phyloP scores from a whole-genome alignment of 2,888 invertebrate genomes.

The Eledona agricola region DNA sequence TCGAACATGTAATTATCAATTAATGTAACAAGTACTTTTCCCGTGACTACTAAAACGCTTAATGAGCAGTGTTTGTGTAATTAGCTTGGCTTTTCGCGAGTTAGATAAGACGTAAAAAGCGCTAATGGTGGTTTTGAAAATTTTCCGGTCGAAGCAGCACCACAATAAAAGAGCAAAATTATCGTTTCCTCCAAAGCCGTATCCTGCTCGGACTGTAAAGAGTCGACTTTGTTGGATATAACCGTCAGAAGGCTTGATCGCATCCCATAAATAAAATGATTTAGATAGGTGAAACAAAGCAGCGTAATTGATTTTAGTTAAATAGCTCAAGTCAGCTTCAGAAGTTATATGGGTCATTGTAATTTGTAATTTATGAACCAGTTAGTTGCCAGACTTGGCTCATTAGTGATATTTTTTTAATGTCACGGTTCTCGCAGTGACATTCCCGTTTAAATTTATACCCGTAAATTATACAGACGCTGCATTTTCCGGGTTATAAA shows the following conservation, averaged over 20 bases:
- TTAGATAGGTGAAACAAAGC: conserved; percentile 26
- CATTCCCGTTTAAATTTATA: conserved; percentile 47
- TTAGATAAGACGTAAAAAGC: no score
- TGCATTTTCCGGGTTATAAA: conserved; percentile 49
- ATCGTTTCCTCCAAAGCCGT: conserved; percentile 9
- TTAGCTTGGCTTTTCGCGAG: no score
- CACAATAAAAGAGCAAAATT: conserved; percentile 10
- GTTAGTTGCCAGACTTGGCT: conserved; percentile 48
- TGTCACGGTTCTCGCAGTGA: conserved; percentile 42
- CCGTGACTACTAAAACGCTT: no score
- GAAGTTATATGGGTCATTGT: conserved; percentile 51
- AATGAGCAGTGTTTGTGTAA: no score
- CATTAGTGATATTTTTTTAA: conserved; percentile 50
- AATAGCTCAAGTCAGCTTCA: conserved; percentile 34
- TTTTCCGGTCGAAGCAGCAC: no score
- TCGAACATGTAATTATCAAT: no score
- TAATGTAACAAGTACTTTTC: no score
- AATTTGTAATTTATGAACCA: conserved; percentile 50
- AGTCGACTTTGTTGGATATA: conserved; percentile 16
- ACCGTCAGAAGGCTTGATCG: conserved; percentile 7
- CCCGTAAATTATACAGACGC: conserved; percentile 41
- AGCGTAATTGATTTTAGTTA: conserved; percentile 38
- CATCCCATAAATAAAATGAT: conserved; percentile 20
- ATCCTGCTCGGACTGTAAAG: conserved; percentile 19
- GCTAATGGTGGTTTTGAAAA: no score